Evolutionary conservation across 2,113 vertebrate species (phyloP).

Genomic region (Chlamydotis undulata): DNA sequence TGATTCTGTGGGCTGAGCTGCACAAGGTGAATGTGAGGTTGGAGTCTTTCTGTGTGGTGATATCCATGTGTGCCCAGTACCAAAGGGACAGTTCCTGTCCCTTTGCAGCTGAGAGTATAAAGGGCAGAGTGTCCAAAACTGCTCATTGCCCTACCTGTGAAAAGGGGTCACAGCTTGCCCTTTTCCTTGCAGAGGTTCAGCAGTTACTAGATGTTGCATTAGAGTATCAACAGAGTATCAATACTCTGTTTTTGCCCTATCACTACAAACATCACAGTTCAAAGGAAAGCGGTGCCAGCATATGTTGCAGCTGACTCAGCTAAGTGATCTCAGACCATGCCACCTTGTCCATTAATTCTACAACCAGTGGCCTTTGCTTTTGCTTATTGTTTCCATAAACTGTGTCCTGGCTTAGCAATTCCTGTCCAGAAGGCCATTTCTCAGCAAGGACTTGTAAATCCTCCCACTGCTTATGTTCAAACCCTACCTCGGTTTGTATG

Average conservation of each 20-base stretch:
- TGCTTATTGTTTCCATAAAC: not conserved
- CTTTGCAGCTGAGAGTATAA: not conserved
- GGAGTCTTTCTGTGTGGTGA: not conserved
- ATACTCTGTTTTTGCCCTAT: not conserved
- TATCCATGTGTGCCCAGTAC: not conserved
- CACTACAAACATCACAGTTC: not conserved
- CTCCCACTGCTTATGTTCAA: not conserved
- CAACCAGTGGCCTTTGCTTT: not conserved
- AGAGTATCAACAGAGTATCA: not conserved
- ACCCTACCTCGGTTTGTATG: not conserved
- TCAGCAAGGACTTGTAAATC: not conserved
- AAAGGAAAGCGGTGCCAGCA: not conserved
- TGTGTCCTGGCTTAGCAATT: not conserved
- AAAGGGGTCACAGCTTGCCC: not conserved
- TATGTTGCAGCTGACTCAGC: not conserved
- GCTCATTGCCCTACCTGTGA: not conserved
- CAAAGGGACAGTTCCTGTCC: not conserved
- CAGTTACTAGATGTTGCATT: not conserved
- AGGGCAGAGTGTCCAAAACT: not conserved
- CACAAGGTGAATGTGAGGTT: not conserved
- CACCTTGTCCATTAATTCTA: not conserved
- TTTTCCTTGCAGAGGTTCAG: not conserved
- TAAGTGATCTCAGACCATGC: not conserved
- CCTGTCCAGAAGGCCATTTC: not conserved
- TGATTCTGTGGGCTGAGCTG: not conserved